Percentiles rank a stretch among this genome's conserved stretches.
Evolutionary conservation across 2,797 vertebrate genomes (phyloP).

Genomic region (Xiphophorus birchmanni): DNA sequence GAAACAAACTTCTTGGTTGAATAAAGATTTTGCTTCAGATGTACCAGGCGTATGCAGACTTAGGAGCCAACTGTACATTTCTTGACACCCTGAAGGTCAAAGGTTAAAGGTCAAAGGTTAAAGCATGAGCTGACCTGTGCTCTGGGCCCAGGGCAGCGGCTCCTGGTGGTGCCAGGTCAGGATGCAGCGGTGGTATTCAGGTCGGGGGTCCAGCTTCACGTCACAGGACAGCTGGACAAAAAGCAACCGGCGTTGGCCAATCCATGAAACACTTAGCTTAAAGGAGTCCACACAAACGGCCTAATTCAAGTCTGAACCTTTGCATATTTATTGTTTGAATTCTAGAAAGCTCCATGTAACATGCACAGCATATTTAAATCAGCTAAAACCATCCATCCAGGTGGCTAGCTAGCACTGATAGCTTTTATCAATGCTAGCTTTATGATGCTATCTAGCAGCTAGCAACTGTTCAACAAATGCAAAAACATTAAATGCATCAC

Average conservation of each 20-base stretch:
- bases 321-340: not conserved
- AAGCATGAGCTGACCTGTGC: slow-evolving; percentile 85
- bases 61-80: not conserved
- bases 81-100: not conserved
- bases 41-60: not conserved
- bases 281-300: too few relatives aligned
- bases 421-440: too few relatives aligned
- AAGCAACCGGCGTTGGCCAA: not conserved
- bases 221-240: slow-evolving; percentile 92
- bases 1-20: slow-evolving; percentile 1
- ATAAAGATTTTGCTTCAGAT: not conserved
- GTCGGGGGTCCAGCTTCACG: slow-evolving; percentile 96
- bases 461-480: too few relatives aligned
- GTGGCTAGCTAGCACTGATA: not conserved
- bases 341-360: not conserved
- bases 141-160: slow-evolving; percentile 98
- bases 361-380: not conserved
- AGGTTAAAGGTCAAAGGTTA: not conserved
- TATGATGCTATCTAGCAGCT: too few relatives aligned
- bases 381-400: not conserved
- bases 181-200: slow-evolving; percentile 98
- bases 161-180: slow-evolving; percentile 99
- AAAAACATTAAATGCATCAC: too few relatives aligned
- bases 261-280: too few relatives aligned
- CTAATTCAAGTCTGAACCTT: not conserved